These are phyloP conservation scores for Nannobrachium achirus DNA, from an alignment of 2,113 vertebrate genomes.

Conservation along the genomic window DNA sequence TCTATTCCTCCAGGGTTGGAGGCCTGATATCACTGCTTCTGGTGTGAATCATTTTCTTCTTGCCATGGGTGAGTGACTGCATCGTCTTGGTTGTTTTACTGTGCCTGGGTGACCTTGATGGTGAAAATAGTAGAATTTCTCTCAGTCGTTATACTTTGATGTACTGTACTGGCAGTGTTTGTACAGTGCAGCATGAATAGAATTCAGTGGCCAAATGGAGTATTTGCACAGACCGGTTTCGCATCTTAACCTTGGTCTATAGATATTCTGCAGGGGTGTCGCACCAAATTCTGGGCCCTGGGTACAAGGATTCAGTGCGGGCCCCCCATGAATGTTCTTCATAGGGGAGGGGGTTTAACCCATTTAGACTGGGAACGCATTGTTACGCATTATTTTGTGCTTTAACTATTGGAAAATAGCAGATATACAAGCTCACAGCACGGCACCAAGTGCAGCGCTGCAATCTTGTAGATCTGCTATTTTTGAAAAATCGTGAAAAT, in stretches of 20 bases:
- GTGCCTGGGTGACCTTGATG: slow-evolving; percentile 38
- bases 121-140: slow-evolving; percentile 18
- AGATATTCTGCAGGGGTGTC: no score
- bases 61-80: slow-evolving; percentile 28
- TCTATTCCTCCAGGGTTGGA: slow-evolving; percentile 9
- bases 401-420: no score
- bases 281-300: no score
- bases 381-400: no score
- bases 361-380: no score
- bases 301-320: no score
- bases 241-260: background rate
- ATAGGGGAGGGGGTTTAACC: no score
- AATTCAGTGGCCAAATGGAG: background rate
- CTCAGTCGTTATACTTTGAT: slow-evolving; percentile 12
- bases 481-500: no score
- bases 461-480: no score
- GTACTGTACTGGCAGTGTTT: background rate
- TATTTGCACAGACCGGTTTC: background rate
- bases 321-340: no score
- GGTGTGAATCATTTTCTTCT: slow-evolving; percentile 25
- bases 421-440: no score
- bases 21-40: slow-evolving; percentile 25
- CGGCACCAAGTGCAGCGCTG: no score
- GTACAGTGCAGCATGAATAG: background rate
- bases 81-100: slow-evolving; percentile 23